These are phyloP conservation scores for Stegophylla sp. DNA, from an alignment of 2,888 invertebrate species.

Conservation along the genomic window DNA sequence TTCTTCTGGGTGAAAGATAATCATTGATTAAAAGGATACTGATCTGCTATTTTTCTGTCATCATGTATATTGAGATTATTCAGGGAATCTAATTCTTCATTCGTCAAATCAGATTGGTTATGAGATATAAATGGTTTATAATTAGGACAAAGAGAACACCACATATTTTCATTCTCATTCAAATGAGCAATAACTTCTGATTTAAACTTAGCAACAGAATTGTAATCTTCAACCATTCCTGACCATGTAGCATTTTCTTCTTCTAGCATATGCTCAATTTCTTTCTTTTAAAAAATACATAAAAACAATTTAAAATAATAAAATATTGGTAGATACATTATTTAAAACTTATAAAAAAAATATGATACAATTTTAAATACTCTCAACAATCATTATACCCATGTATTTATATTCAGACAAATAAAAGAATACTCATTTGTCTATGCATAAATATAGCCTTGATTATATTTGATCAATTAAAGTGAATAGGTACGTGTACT, in stretches of 20 bases:
- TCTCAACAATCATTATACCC: no score
- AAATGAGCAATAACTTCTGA: conserved; percentile 29
- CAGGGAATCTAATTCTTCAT: conserved; percentile 30
- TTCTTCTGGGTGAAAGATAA: no score
- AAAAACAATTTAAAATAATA: no score
- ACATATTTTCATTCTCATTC: conserved; percentile 39
- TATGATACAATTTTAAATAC: no score
- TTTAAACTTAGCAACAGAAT: conserved; percentile 29
- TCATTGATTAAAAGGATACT: no score
- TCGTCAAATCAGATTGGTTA: background rate
- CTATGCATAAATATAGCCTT: no score
- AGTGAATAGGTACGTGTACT: no score
- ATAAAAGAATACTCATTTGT: no score
- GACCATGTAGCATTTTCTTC: conserved; percentile 33
- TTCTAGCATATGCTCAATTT: conserved; percentile 18
- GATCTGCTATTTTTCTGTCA: conserved; percentile 15
- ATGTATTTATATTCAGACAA: no score
- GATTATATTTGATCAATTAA: no score
- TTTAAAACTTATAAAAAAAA: no score
- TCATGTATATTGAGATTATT: conserved; percentile 24
- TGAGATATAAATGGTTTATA: conserved; percentile 46
- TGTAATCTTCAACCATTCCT: conserved; percentile 44
- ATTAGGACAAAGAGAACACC: conserved; percentile 14
- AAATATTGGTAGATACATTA: no score
- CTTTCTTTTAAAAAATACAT: background rate